These are phyloP conservation scores for Hemibagrus wyckioides DNA, from an alignment of 2,113 vertebrate genomes.

Conservation along the genomic window DNA sequence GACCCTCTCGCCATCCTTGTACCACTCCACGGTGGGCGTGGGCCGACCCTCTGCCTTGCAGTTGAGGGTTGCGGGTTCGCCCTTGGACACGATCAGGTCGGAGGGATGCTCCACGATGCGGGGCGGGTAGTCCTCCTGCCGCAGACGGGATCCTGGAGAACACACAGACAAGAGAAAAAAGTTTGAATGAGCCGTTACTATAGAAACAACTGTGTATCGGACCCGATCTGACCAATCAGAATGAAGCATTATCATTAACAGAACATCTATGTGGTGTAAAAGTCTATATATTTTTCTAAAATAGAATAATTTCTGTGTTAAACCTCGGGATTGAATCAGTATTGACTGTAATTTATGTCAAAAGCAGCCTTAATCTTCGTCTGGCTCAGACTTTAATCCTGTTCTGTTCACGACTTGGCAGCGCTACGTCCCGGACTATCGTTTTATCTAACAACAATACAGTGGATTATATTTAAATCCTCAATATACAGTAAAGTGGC, in stretches of 20 bases:
- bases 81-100: conserved; percentile 97
- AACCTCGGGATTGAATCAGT: background rate
- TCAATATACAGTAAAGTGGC: background rate
- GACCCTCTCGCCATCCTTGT: conserved; percentile 95
- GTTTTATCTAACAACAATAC: background rate
- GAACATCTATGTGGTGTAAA: too few species aligned
- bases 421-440: background rate
- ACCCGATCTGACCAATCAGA: background rate
- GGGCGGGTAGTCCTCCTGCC: conserved; percentile 95
- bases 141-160: conserved; percentile 90
- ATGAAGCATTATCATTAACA: background rate
- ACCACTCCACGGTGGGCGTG: conserved; percentile 95
- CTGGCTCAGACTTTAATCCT: conserved; percentile 5
- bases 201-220: background rate
- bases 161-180: conserved; percentile 26
- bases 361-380: conserved; percentile 11
- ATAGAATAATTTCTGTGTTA: background rate
- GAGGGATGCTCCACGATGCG: conserved; percentile 97
- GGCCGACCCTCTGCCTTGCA: conserved; percentile 97
- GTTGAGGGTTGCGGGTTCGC: conserved; percentile 97
- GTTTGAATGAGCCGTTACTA: background rate
- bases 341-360: conserved; percentile 27
- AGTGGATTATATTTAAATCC: background rate
- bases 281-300: background rate
- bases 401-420: background rate